A percentile compares a stretch with the other conserved stretches of the same genome.
Evolutionary conservation across 2,113 vertebrate species (phyloP).

Genomic region (Tragelaphus scriptus): DNA sequence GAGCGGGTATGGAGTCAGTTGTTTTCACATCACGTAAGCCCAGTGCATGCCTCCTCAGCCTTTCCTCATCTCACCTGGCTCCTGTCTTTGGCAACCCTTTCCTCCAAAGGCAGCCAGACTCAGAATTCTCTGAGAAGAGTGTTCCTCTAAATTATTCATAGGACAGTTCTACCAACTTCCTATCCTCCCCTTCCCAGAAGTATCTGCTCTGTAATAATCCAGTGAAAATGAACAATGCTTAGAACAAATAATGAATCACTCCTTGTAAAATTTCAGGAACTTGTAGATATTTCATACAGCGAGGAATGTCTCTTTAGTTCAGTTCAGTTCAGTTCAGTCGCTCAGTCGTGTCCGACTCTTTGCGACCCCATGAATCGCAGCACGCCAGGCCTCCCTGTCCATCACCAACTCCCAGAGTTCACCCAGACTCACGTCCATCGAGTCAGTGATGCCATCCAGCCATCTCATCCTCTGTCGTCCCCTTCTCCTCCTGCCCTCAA

Average conservation of each 20-base stretch:
- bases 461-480: too few relatives aligned
- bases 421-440: too few relatives aligned
- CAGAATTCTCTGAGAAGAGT: neutral
- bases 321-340: too few relatives aligned
- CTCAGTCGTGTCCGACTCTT: neutral
- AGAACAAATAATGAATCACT: conserved; percentile 23
- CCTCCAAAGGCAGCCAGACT: neutral
- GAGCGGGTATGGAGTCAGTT: neutral
- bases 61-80: neutral
- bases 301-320: neutral
- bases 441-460: too few relatives aligned
- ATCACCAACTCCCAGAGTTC: too few relatives aligned
- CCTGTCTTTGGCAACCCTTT: neutral
- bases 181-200: neutral
- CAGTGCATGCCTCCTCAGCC: neutral
- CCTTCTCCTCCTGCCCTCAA: too few relatives aligned
- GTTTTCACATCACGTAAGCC: neutral
- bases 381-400: too few relatives aligned
- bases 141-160: conserved; percentile 47
- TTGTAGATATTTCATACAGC: neutral
- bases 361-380: neutral
- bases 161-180: neutral
- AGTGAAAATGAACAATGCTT: conserved; percentile 35
- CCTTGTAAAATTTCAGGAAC: neutral
- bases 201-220: neutral